Conservation (phyloP, 1,140 invertebrate species). For the Oryctes rhinoceros region DNA sequence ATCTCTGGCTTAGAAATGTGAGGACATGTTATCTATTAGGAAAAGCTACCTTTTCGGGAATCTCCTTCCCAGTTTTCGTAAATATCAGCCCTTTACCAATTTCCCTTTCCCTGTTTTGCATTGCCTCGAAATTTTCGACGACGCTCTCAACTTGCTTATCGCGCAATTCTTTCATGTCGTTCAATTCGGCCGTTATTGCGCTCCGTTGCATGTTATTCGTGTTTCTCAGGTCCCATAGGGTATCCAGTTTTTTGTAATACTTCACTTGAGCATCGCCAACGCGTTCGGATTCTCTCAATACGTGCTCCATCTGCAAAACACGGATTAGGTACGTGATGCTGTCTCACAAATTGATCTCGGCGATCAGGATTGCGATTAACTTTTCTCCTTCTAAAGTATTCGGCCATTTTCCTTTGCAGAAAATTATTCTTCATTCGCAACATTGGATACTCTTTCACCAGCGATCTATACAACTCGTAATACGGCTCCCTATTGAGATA, state of each 20-base stretch:
- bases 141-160: conserved; percentile 46
- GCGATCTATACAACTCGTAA: conserved; percentile 46
- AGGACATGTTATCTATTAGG: background rate
- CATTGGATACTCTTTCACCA: conserved; percentile 44
- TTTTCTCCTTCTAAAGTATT: conserved; percentile 55
- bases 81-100: conserved; percentile 52
- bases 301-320: conserved; percentile 53
- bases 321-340: background rate
- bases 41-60: conserved; percentile 50
- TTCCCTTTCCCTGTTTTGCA: conserved; percentile 50
- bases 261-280: conserved; percentile 48
- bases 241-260: conserved; percentile 52
- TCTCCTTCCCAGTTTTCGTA: conserved; percentile 54
- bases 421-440: conserved; percentile 52
- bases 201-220: conserved; percentile 43
- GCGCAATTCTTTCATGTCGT: conserved; percentile 43
- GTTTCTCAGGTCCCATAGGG: conserved; percentile 47
- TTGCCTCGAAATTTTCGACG: conserved; percentile 45
- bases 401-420: conserved; percentile 54
- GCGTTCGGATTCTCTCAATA: conserved; percentile 50
- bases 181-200: conserved; percentile 46
- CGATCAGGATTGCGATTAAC: conserved; percentile 20
- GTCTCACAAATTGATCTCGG: no score
- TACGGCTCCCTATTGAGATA: conserved; percentile 50
- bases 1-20: background rate